Percentiles rank a stretch among this genome's conserved stretches.
These are phyloP conservation scores for Adelges cooleyi DNA, from an alignment of 1,140 invertebrate species.

Conservation along the genomic window DNA sequence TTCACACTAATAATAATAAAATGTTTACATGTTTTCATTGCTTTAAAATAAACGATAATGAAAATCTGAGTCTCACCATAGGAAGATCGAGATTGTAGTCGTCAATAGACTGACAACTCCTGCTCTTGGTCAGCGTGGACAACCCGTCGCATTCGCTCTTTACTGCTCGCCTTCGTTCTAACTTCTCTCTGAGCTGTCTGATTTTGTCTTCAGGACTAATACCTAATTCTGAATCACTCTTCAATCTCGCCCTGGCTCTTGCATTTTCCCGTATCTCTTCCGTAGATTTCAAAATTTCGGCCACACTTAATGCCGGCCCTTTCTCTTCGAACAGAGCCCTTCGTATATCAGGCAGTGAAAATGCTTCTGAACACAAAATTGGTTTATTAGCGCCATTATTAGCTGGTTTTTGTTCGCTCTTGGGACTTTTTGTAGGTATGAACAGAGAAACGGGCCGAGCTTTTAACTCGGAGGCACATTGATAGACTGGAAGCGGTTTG, in stretches of 20 bases:
- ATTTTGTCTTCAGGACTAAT: conserved; percentile 60
- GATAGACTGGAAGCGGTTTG: not conserved
- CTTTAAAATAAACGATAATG: not conserved
- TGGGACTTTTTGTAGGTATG: conserved; percentile 6
- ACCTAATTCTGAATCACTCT: conserved; percentile 58
- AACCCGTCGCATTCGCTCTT: conserved; percentile 32
- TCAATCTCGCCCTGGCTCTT: conserved; percentile 51
- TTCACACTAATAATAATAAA: not conserved
- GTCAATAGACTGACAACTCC: conserved; percentile 21
- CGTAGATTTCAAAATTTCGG: conserved; percentile 37
- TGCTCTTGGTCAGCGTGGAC: conserved; percentile 2
- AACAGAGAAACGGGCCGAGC: not conserved
- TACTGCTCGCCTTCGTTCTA: conserved; percentile 36
- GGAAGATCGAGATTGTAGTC: not conserved
- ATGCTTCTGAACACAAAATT: conserved; percentile 34
- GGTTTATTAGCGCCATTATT: not conserved
- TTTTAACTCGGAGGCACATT: not conserved
- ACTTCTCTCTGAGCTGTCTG: conserved; percentile 43
- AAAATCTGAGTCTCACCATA: not conserved
- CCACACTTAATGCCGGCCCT: not conserved
- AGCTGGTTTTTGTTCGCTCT: not conserved
- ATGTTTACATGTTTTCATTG: not conserved
- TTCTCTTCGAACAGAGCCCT: conserved; percentile 34
- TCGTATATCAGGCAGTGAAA: conserved; percentile 36
- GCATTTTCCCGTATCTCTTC: conserved; percentile 47